Evolutionary conservation across 2,888 invertebrate genomes (phyloP), one percentile per base, ranked within the genome.

Genomic region (Julus scanicus): DNA sequence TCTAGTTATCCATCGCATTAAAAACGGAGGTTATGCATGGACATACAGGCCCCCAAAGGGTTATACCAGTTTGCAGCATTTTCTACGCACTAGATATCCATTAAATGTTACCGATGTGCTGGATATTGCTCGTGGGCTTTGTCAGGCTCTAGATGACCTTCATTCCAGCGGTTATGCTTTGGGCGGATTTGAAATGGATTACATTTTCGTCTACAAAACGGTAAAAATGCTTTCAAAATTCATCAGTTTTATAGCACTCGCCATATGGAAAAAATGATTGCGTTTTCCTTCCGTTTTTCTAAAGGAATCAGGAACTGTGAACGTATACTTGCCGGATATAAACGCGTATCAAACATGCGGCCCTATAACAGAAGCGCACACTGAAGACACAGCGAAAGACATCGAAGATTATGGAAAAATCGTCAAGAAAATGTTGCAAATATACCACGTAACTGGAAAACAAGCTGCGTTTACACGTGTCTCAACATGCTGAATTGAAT

Each of bases 341-440:
- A 90, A 90, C 87, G 90, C 90, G 4, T 91, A 90, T 86, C 89
- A 89, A 57, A 90, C 90, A 17, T 87, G 84, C 8, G 63, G 83
- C 40, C 88, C 89, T 9, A 88, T 88, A 9, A 89, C 89, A 29
- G 88, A 89, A n/a, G 89, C 89, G 0, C 89, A 90, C 80, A 88
- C 89, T 0, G 90, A 91, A 80, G 91, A 91, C 84, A 90, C 90
- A 11, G 90, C 90, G 2, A 89, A 90, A 29, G 90, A 91, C 86
- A 90, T 91, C 89, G 91, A 91, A 89, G 91, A 91, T 86, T 90
- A 90, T 80, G 91, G 90, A 20, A 88, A 90, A 84, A 88, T 91
- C 15, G 90, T 91, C 11, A 91, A 91, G 88, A 89, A 90, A 88
- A 91, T 91, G 91, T 88, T 91, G 39, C 88, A 90, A 86, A 89